phyloP scores from a whole-genome alignment of 2,797 vertebrate genomes.

The Anguilla pacifica region DNA sequence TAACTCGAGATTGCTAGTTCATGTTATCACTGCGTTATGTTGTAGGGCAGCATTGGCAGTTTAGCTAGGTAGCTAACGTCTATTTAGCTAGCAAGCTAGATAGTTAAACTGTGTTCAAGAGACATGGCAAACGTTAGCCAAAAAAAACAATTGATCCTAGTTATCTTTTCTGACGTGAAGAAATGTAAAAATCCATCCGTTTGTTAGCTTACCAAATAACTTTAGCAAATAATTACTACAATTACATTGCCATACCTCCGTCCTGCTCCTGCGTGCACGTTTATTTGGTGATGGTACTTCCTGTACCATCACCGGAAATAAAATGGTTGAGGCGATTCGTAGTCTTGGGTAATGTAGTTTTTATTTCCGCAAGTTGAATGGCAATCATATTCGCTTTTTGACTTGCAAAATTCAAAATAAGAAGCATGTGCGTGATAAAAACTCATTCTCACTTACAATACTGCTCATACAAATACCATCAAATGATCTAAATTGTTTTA shows the following conservation, averaged over 20 bases:
- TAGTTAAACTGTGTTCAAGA: background rate
- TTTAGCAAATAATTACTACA: background rate
- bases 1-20: too few species aligned
- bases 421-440: background rate
- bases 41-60: too few species aligned
- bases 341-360: constrained; percentile 29
- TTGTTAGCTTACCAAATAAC: background rate
- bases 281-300: background rate
- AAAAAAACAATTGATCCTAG: too few species aligned
- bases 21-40: too few species aligned
- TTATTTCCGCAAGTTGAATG: background rate
- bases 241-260: background rate
- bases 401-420: background rate
- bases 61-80: too few species aligned
- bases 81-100: too few species aligned
- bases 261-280: background rate
- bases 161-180: background rate
- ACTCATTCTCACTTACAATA: background rate
- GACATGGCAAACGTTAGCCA: background rate
- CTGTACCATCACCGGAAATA: background rate
- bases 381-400: background rate
- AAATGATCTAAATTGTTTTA: background rate
- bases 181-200: background rate
- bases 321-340: background rate
- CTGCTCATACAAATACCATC: background rate